These are phyloP conservation scores for Melanogrammus aeglefinus DNA, from an alignment of 2,797 vertebrate genomes.

Conservation along the genomic window DNA sequence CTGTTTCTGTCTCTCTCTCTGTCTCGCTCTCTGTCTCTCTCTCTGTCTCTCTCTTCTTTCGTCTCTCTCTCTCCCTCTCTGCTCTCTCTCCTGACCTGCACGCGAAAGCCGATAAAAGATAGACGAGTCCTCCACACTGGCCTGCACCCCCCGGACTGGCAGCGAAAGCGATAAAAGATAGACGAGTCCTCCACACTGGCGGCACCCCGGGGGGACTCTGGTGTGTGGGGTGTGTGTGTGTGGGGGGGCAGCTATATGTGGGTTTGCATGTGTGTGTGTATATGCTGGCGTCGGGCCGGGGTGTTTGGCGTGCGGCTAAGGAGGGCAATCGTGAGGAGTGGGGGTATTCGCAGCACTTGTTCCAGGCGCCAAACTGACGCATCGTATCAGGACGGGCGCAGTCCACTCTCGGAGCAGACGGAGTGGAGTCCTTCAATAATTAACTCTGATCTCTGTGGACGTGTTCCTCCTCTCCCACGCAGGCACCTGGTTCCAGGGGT, in stretches of 20 bases:
- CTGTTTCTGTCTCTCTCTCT: no score
- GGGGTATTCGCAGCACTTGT: constrained; percentile 64
- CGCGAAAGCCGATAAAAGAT: no score
- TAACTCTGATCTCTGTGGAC: constrained; percentile 21
- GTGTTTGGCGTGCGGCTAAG: constrained; percentile 36
- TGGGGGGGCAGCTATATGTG: constrained; percentile 32
- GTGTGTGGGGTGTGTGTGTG: no score
- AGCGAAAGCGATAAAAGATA: constrained; percentile 70
- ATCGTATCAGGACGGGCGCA: no score
- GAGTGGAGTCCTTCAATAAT: no score
- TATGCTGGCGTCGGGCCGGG: neutral
- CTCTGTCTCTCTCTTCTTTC: no score
- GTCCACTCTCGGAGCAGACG: no score
- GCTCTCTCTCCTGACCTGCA: no score
- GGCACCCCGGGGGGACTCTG: no score
- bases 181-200: constrained; percentile 63
- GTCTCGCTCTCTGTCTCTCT: constrained; percentile 27
- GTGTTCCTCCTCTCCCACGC: constrained; percentile 21
- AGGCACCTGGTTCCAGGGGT: constrained; percentile 77
- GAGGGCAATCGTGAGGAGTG: constrained; percentile 50
- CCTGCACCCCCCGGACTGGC: constrained; percentile 40
- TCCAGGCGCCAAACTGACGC: constrained; percentile 11
- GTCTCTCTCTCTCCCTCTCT: constrained; percentile 30
- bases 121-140: no score
- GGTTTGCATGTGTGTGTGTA: constrained; percentile 13